Percentiles rank a stretch among this genome's conserved stretches.
Evolutionary conservation across 1,140 invertebrate species (phyloP).

Genomic region (Drosophila orosa): DNA sequence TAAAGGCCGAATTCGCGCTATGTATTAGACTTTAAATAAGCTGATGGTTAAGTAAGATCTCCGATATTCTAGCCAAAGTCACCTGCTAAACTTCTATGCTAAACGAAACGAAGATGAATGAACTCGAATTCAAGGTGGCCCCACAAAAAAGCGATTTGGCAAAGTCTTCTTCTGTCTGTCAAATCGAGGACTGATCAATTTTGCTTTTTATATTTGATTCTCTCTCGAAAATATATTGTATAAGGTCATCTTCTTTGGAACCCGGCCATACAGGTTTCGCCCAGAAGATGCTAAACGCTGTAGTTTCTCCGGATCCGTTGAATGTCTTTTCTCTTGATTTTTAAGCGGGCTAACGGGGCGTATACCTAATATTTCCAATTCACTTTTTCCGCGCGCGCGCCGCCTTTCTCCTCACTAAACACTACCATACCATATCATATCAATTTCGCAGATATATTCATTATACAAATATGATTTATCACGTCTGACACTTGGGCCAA

Average conservation of each 20-base stretch:
- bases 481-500: constrained; percentile 81
- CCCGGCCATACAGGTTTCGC: constrained; percentile 47
- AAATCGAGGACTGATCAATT: constrained; percentile 46
- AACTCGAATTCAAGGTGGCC: constrained; percentile 55
- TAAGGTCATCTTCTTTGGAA: constrained; percentile 57
- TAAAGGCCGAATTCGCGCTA: background rate
- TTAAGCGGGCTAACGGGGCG: constrained; percentile 28
- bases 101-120: constrained; percentile 53
- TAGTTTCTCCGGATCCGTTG: constrained; percentile 30
- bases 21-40: background rate
- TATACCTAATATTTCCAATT: constrained; percentile 41
- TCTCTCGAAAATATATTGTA: constrained; percentile 45
- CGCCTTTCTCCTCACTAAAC: constrained; percentile 42
- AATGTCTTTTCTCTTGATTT: constrained; percentile 10
- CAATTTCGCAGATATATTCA: constrained; percentile 48
- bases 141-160: constrained; percentile 36
- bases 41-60: background rate
- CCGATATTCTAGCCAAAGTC: background rate
- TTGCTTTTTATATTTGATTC: constrained; percentile 39
- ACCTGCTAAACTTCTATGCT: constrained; percentile 46
- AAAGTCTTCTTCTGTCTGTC: constrained; percentile 44
- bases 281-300: constrained; percentile 40
- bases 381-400: constrained; percentile 29
- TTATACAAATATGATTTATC: constrained; percentile 70
- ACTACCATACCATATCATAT: constrained; percentile 35